Evolutionary conservation across 2,888 invertebrate species (phyloP), one percentile per base, ranked within the genome.

Genomic region (Ochropacha duplaris): DNA sequence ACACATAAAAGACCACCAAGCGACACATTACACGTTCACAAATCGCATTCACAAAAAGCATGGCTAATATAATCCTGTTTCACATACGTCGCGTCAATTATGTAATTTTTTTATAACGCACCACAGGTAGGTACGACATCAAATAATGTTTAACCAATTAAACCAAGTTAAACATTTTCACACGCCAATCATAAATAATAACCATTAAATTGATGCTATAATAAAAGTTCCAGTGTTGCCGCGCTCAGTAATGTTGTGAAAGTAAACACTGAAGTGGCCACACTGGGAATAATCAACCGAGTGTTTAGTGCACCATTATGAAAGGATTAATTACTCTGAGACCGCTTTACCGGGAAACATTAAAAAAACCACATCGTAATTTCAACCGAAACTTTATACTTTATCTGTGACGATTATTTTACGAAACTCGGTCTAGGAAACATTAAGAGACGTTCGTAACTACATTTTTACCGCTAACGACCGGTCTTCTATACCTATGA

Each of bases 141-240:
- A 58, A 59, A 58, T 68, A 68, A 71, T 72, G 69, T 64, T 69
- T 62, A 64, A 72, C 68, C 78, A 83, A 81, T 84, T 76, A 78
- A 69, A 75, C 59, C 72, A 72, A 74, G 74, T 84, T 76, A 70
- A 80, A 75, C 68, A 76, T 74, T 73, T 85, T 88, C 86, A 86
- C 88, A 88, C 86, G 86, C 78, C 80, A 84, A 83, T 84, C 84
- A 83, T 81, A 84, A 83, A 84, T 83, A 83, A 79, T 81, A 79
- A 81, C 78, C 82, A 86, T 84, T 80, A 81, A 80, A 81, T 81
- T 77, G 77, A 77, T 69, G 77, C 74, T 71, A 81, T 83, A 85
- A 84, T 78, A 80, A 79, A 52, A 80, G 74, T 70, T 68, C 64
- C 78, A 76, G 73, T 76, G 76, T 80, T 79, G 77, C 69, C 64